Evolutionary conservation across 1,140 invertebrate genomes (phyloP).

Genomic region (Drosophila novamexicana): DNA sequence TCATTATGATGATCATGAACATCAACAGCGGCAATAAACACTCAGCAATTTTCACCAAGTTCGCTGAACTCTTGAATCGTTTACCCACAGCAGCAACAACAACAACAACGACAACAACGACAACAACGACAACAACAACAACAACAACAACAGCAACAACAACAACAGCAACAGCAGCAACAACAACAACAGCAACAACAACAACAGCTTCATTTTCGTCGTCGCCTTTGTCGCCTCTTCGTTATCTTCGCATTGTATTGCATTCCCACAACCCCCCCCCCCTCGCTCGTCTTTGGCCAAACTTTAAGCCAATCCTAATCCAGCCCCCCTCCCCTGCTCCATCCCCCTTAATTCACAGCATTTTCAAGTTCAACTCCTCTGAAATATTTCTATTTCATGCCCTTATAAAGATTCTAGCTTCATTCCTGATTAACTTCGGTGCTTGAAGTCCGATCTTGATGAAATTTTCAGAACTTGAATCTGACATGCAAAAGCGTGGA

Average conservation of each 20-base stretch:
- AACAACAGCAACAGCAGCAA: conserved; percentile 19
- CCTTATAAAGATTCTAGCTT: too few species aligned
- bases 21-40: conserved; percentile 44
- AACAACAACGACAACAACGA: conserved; percentile 14
- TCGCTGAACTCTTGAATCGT: conserved; percentile 58
- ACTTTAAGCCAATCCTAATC: too few species aligned
- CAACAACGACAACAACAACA: conserved; percentile 12
- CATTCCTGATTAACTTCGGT: too few species aligned
- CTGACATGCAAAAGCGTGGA: too few species aligned
- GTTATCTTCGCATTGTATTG: conserved; percentile 32
- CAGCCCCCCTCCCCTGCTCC: too few species aligned
- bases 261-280: background rate
- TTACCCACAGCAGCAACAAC: conserved; percentile 31
- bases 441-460: too few species aligned
- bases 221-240: conserved; percentile 12
- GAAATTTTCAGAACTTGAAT: too few species aligned
- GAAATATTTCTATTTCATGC: conserved; percentile 1
- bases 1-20: conserved; percentile 25
- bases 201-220: conserved; percentile 9
- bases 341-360: background rate
- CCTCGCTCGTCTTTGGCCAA: too few species aligned
- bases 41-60: conserved; percentile 60
- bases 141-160: conserved; percentile 27
- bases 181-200: conserved; percentile 29
- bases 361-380: conserved; percentile 58